phyloP scores from a whole-genome alignment of 2,113 vertebrate genomes.

The Riparia riparia region DNA sequence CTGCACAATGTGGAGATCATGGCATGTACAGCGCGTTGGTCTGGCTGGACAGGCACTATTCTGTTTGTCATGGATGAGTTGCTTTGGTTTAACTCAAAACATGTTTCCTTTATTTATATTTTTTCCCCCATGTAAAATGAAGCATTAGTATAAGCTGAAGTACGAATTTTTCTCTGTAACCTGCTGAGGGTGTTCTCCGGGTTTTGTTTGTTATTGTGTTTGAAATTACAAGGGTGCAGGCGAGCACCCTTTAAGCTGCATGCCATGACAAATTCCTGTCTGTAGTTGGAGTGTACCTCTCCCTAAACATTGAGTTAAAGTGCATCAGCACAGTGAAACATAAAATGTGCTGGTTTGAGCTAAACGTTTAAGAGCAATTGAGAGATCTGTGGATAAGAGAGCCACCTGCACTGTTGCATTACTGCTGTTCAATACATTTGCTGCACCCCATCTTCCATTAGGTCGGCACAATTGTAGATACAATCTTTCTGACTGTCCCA shows the following conservation, averaged over 20 bases:
- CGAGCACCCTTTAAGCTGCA: neutral
- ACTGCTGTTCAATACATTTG: neutral
- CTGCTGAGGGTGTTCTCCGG: neutral
- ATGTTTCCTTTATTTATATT: neutral
- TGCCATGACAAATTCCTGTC: neutral
- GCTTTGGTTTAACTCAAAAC: neutral
- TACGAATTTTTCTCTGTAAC: neutral
- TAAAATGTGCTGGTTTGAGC: neutral
- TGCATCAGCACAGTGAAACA: neutral
- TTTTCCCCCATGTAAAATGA: neutral
- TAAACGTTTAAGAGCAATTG: neutral
- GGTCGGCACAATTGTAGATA: neutral
- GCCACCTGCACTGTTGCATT: neutral
- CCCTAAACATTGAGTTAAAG: neutral
- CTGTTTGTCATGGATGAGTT: neutral
- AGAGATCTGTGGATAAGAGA: neutral
- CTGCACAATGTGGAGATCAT: neutral
- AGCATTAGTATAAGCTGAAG: neutral
- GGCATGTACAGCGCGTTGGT: accelerated
- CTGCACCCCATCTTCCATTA: neutral
- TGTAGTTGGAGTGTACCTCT: neutral
- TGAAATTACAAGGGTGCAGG: neutral
- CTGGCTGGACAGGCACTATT: neutral
- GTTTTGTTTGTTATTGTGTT: neutral
- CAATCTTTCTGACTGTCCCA: neutral